phyloP scores from a whole-genome alignment of 2,888 invertebrate genomes.

The Drosophila pegasa region DNA sequence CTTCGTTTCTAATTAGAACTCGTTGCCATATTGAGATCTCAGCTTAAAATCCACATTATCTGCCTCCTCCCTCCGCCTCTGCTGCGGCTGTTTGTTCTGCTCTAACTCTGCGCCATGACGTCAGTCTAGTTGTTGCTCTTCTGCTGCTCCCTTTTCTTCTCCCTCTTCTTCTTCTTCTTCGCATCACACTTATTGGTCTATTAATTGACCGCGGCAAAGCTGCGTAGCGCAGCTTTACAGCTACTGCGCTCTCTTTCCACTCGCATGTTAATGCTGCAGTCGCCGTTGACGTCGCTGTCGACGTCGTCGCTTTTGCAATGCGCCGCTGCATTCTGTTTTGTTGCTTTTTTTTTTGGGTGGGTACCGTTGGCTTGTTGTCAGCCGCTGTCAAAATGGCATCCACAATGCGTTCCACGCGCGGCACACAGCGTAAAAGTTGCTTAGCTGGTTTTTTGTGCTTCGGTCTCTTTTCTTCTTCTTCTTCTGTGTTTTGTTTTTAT shows the following conservation, averaged over 20 bases:
- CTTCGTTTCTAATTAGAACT: slow-evolving; percentile 46
- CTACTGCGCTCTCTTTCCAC: slow-evolving; percentile 15
- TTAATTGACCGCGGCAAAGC: slow-evolving; percentile 40
- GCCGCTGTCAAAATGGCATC: slow-evolving; percentile 55
- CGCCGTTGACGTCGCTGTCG: slow-evolving; percentile 6
- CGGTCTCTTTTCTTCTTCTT: slow-evolving; percentile 11
- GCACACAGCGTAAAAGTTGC: slow-evolving; percentile 68
- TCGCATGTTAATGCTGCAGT: slow-evolving; percentile 36
- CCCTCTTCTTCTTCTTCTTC: not conserved
- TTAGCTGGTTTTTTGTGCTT: slow-evolving; percentile 56
- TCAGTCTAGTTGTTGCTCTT: slow-evolving; percentile 22
- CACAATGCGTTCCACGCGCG: slow-evolving; percentile 62
- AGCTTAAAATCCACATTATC: slow-evolving; percentile 33
- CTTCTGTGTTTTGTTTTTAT: slow-evolving; percentile 2
- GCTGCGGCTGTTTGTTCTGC: slow-evolving; percentile 2
- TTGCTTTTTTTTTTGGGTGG: slow-evolving; percentile 23
- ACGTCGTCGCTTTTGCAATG: slow-evolving; percentile 44
- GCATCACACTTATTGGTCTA: slow-evolving; percentile 36
- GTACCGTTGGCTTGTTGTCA: slow-evolving; percentile 29
- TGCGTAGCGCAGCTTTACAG: slow-evolving; percentile 21
- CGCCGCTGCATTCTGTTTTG: slow-evolving; percentile 39
- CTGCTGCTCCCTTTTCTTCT: not conserved
- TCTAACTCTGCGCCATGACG: slow-evolving; percentile 37
- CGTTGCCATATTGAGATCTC: slow-evolving; percentile 46
- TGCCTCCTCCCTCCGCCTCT: not conserved